Percentiles rank a stretch among this genome's conserved stretches.
phyloP scores from a whole-genome alignment of 1,140 invertebrate genomes.

The Heliconius congener region DNA sequence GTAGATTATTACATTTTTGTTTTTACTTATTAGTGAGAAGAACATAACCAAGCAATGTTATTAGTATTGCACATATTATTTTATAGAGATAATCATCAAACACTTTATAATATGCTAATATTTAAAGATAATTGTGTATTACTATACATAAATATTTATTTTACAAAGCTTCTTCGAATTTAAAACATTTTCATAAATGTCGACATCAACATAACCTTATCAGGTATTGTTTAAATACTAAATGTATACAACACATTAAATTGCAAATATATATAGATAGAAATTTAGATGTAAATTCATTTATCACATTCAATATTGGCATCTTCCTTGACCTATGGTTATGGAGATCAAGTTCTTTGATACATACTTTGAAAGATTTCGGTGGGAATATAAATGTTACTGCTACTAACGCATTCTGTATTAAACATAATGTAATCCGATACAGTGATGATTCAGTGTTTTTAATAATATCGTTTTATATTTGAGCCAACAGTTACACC shows the following conservation, averaged over 20 bases:
- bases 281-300: slow-evolving; percentile 15
- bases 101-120: background rate
- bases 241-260: background rate
- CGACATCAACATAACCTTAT: slow-evolving; percentile 9
- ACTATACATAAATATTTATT: background rate
- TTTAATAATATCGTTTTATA: slow-evolving; percentile 14
- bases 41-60: background rate
- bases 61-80: background rate
- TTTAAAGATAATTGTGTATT: background rate
- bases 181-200: background rate
- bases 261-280: background rate
- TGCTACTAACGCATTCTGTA: slow-evolving; percentile 12
- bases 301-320: slow-evolving; percentile 3
- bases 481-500: slow-evolving; percentile 41
- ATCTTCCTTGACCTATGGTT: slow-evolving; percentile 15
- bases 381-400: slow-evolving; percentile 20
- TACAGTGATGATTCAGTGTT: slow-evolving; percentile 29
- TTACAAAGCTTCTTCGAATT: background rate
- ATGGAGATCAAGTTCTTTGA: slow-evolving; percentile 26
- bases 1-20: background rate
- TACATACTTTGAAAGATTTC: slow-evolving; percentile 22
- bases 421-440: slow-evolving; percentile 25
- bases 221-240: slow-evolving; percentile 3
- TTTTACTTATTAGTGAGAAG: background rate
- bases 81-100: background rate